A percentile compares a stretch with the other conserved stretches of the same genome.
phyloP scores from a whole-genome alignment of 2,888 invertebrate genomes.

The Mesorhabditis sp. region DNA sequence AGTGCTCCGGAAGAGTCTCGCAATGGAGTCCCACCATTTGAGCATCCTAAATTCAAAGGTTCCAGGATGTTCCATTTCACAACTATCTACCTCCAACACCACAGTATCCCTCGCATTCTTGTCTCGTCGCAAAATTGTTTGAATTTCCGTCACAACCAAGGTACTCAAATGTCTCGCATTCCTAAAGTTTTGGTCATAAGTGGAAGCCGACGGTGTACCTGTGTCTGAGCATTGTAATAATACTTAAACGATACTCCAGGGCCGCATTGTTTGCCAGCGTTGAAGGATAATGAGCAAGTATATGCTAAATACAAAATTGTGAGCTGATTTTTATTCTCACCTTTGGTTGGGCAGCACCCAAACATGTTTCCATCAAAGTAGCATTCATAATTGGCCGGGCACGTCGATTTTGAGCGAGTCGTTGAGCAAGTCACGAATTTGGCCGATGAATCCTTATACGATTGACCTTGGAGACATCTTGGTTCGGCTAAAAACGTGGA shows the following conservation, averaged over 20 bases:
- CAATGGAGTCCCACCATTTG: constrained; percentile 40
- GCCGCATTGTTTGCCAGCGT: constrained; percentile 43
- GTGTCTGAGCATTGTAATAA: constrained; percentile 37
- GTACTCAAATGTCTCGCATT: constrained; percentile 44
- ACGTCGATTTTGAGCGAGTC: constrained; percentile 30
- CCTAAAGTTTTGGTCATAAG: constrained; percentile 13
- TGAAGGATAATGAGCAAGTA: constrained; percentile 40
- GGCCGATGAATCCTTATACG: constrained; percentile 41
- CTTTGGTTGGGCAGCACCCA: constrained; percentile 46
- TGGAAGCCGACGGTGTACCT: constrained; percentile 15
- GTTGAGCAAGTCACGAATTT: constrained; percentile 37
- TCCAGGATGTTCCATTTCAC: neutral
- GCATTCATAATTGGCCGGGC: constrained; percentile 45
- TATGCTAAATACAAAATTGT: constrained; percentile 21
- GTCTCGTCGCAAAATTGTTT: constrained; percentile 42
- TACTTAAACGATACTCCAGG: constrained; percentile 44
- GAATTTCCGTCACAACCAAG: constrained; percentile 49
- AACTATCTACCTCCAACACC: constrained; percentile 36
- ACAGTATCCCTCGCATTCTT: constrained; percentile 46
- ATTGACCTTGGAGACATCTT: constrained; percentile 42
- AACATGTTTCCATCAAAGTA: constrained; percentile 42
- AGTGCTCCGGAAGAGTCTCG: constrained; percentile 33
- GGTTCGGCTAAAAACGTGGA: constrained; percentile 33
- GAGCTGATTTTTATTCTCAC: neutral
- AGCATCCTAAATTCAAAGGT: constrained; percentile 27